Evolutionary conservation across 2,113 vertebrate species (phyloP).

Genomic region (Carlito syrichta): DNA sequence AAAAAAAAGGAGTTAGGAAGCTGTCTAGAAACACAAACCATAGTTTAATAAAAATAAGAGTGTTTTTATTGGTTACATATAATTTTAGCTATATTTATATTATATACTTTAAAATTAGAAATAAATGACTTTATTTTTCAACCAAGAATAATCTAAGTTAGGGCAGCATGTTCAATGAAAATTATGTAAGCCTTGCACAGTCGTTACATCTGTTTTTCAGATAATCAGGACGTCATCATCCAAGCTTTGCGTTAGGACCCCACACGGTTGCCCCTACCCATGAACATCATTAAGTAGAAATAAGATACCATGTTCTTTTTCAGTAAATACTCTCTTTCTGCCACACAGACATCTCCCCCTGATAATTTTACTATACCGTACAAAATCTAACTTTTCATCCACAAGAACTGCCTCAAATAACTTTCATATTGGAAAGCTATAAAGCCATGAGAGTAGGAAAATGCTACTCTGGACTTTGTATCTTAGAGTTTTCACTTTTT

Average conservation of each 20-base stretch:
- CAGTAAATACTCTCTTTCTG: background rate
- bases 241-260: background rate
- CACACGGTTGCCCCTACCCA: background rate
- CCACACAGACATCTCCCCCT: background rate
- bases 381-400: background rate
- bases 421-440: background rate
- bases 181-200: background rate
- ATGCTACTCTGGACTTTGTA: background rate
- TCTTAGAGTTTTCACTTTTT: slow-evolving; percentile 33
- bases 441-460: background rate
- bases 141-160: background rate
- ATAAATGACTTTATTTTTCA: slow-evolving; percentile 37
- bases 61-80: slow-evolving; percentile 69
- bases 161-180: background rate
- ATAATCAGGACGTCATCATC: slow-evolving; percentile 1
- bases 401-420: background rate
- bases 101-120: slow-evolving; percentile 67
- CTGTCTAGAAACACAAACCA: slow-evolving; percentile 42
- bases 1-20: background rate
- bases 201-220: background rate
- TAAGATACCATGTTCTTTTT: background rate
- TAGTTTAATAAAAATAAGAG: slow-evolving; percentile 66
- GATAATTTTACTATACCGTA: background rate
- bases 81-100: slow-evolving; percentile 59
- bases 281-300: background rate